phyloP scores from a whole-genome alignment of 92 coral and sea anemone species.

The Phenganax subtilis region DNA sequence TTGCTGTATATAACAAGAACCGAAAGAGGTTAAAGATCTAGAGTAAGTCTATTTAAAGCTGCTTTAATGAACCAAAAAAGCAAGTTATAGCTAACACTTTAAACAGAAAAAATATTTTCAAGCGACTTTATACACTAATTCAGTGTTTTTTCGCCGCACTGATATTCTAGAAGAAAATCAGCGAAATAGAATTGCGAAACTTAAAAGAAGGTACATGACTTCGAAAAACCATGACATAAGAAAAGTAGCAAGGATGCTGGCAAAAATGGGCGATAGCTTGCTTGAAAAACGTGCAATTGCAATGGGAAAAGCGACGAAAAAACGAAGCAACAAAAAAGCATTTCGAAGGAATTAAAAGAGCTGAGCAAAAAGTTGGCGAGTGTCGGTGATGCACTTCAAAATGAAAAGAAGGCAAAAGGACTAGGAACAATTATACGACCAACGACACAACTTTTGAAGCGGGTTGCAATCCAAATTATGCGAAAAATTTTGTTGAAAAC shows the following conservation, averaged over 20 bases:
- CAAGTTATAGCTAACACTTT: too few species aligned
- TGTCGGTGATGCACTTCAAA: neutral
- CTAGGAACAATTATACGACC: neutral
- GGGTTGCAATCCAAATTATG: neutral
- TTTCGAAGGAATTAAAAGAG: neutral
- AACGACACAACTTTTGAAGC: neutral
- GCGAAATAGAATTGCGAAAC: too few species aligned
- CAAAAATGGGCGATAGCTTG: conserved; percentile 23
- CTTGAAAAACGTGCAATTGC: conserved; percentile 20
- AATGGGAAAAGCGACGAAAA: conserved; percentile 16
- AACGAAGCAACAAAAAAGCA: neutral
- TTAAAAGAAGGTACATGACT: neutral
- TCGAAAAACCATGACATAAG: neutral
- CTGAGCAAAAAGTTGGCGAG: neutral
- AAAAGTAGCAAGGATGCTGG: conserved; percentile 11
- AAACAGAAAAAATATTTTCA: too few species aligned
- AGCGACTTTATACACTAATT: too few species aligned
- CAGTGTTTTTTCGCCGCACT: too few species aligned
- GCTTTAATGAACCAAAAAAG: too few species aligned
- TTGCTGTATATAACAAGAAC: too few species aligned
- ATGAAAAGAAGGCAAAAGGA: conserved; percentile 9
- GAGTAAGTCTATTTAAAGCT: too few species aligned
- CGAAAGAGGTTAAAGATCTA: too few species aligned
- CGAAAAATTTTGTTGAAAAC: neutral
- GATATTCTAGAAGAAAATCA: too few species aligned